Evolutionary conservation across 2,113 vertebrate species (phyloP), one percentile per base, ranked within the genome.

Genomic region (Varanus salvator): DNA sequence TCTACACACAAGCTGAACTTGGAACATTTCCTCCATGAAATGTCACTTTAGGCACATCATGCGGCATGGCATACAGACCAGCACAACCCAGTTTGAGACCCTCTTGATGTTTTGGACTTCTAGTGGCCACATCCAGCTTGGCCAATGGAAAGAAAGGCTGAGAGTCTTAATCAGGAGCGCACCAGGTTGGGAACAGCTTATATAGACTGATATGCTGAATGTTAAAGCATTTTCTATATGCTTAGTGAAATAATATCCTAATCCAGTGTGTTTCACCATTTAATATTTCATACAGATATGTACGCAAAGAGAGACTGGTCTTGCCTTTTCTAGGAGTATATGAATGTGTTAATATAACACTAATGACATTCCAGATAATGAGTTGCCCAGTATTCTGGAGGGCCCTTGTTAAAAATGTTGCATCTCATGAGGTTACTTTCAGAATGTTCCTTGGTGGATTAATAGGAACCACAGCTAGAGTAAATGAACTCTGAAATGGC

Each of bases 271-370:
- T 50, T 54, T 6, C 48, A 90, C 48, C 0, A 2, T 90, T 95
- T 92, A 80, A 19, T 48, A 91, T 90, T 81, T 77, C 0, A 0
- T 84, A 69, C 84, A 92, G 90, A 89, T 72, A 0, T 78, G 71
- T 86, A 93, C 90, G 87, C 68, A 60, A 68, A 15, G 5, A 64
- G 68, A 6, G 69, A 86, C 7, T 57, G 29, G 0, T 0, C 27
- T 91, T 92, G 66, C 82, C 52, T 71, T 90, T 94, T 90, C 91
- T 80, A 91, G 87, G 91, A 93, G 29, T 48, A 90, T 85, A 27
- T 68, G 91, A 94, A 92, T 93, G 48, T 95, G 90, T 92, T 91
- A 92, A 91, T 92, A 91, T 81, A 86, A 90, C 93, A 87, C 91
- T 87, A 90, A 85, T 93, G 90, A 91, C 87, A 92, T 93, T 94